Evolutionary conservation across 1,140 invertebrate genomes (phyloP), one percentile per base, ranked within the genome.

Genomic region (Popillia japonica): DNA sequence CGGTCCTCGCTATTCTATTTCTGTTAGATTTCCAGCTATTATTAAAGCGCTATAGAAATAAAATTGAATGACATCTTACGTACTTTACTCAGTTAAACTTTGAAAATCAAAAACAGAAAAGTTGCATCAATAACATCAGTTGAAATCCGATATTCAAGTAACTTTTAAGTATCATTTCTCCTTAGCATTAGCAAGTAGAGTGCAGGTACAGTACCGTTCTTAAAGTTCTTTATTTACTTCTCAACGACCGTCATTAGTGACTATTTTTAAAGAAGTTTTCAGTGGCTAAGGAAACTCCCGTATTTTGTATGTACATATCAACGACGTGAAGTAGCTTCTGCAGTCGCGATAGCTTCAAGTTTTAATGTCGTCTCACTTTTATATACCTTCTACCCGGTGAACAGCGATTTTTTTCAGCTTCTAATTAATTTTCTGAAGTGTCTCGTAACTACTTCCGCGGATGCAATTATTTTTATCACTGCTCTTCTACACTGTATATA

Each of bases 391-490:
- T 14, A 0, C 61, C 23, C 22, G 61, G 61, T 3, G 61, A 23
- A 68, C 20, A 34, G 20, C 61, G 61, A 68, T 22, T 68, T 68
- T n/a, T 68, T 68, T 68, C 61, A 68, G 61, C 61, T 68, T 68
- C 61, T 68, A 68, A 68, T 68, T 68, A 68, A 68, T 68, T 23
- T 68, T 68, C 22, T 68, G 61, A 68, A 68, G 61, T 68, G 27
- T 68, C 61, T 68, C 61, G 22, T 68, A 68, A 68, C 61, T 68
- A 68, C 61, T 68, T 68, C 22, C 20, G 61, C 61, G 61, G 22
- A 68, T 68, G 61, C 61, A 68, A 68, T 68, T 68, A 68, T 68
- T 68, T 68, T 68, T 68, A 68, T 68, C 61, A 8, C 23, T 20
- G 22, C 61, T 27, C 61, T 61, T 20, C 61, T 34, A 22, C 22